These are phyloP conservation scores for Petrosia ficiformis DNA, from an alignment of 37 sponge, comb jelly and placozoan species.

Conservation along the genomic window DNA sequence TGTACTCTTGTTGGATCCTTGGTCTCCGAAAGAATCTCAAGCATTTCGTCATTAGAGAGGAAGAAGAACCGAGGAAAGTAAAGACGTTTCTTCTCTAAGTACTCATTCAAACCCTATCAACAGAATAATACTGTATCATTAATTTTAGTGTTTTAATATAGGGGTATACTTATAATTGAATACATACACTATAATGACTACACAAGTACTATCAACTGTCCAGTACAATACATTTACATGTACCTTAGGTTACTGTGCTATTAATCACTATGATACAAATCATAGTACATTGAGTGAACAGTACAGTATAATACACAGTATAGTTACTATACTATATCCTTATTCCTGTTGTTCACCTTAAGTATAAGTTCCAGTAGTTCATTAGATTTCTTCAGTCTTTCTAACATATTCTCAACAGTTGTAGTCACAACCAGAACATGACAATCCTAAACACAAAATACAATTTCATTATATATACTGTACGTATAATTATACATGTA, in stretches of 20 bases:
- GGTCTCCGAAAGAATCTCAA: conserved; percentile 99
- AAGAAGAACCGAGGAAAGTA: conserved; percentile 99
- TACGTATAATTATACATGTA: neutral
- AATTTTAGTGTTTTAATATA: neutral
- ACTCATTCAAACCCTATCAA: conserved; percentile 93
- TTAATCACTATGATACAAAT: no score
- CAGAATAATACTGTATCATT: neutral
- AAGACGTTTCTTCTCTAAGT: conserved; percentile 98
- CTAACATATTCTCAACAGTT: conserved; percentile 93
- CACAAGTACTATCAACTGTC: no score
- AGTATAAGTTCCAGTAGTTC: conserved; percentile 94
- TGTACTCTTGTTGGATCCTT: conserved; percentile 99
- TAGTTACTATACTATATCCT: no score
- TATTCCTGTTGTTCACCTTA: conserved; percentile 50
- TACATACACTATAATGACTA: no score
- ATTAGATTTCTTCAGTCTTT: conserved; percentile 93
- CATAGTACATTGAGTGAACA: no score
- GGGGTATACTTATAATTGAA: no score
- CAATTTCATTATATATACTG: neutral
- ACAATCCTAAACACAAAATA: conserved; percentile 54
- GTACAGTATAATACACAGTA: no score
- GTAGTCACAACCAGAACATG: conserved; percentile 87
- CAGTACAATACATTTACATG: no score
- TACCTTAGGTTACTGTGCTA: no score
- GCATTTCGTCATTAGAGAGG: conserved; percentile 98